phyloP scores from a whole-genome alignment of 2,113 vertebrate genomes.

The Mesoclemmys tuberculata region DNA sequence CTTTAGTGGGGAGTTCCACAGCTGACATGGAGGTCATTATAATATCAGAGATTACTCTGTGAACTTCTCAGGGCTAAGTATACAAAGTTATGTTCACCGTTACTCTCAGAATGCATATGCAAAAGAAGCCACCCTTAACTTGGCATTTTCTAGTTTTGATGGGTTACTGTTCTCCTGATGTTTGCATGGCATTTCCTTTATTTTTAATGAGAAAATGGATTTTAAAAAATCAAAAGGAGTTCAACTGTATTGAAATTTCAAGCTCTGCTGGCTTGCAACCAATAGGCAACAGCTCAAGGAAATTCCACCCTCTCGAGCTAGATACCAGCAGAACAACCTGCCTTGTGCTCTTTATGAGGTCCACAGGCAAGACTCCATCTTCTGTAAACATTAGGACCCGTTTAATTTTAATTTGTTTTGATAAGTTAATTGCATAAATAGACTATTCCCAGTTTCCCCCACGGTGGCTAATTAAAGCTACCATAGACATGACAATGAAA shows the following conservation, averaged over 20 bases:
- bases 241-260: background rate
- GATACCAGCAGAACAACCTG: background rate
- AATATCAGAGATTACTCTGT: rapidly evolving
- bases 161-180: background rate
- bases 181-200: background rate
- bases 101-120: rapidly evolving
- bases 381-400: background rate
- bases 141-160: background rate
- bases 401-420: background rate
- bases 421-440: background rate
- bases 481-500: rapidly evolving
- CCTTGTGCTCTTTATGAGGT: background rate
- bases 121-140: rapidly evolving
- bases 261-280: background rate
- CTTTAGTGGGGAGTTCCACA: background rate
- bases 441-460: background rate
- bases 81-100: background rate
- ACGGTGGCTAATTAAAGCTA: rapidly evolving
- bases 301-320: background rate
- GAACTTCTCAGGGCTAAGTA: background rate
- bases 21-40: background rate
- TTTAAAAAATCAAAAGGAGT: background rate
- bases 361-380: background rate
- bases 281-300: background rate
- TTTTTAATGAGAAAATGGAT: background rate